Evolutionary conservation across 1,140 invertebrate species (phyloP).

Genomic region (Cotesia chilonis): DNA sequence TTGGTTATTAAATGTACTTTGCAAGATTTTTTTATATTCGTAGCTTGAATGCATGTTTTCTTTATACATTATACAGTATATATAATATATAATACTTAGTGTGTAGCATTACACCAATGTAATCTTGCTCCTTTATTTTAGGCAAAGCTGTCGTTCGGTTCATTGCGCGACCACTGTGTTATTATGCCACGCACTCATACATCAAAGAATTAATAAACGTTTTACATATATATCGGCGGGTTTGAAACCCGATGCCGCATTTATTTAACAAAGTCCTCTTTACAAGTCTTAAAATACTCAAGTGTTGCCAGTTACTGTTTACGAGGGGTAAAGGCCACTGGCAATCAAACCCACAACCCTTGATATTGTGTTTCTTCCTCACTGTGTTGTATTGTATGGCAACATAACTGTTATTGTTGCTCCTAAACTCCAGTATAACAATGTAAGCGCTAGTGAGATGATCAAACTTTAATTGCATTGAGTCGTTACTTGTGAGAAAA

Average conservation of each 20-base stretch:
- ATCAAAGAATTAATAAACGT: conserved; percentile 19
- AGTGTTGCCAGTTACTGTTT: conserved; percentile 23
- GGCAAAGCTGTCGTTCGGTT: conserved; percentile 9
- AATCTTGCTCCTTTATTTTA: conserved; percentile 10
- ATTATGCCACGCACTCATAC: too few species aligned
- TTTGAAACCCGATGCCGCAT: conserved; percentile 16
- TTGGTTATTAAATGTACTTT: background rate
- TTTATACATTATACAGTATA: background rate
- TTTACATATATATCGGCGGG: background rate
- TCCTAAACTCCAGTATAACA: too few species aligned
- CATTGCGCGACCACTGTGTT: background rate
- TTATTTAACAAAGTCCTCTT: conserved; percentile 19
- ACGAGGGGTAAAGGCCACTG: background rate
- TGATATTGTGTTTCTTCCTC: conserved; percentile 6
- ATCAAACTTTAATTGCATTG: conserved; percentile 21
- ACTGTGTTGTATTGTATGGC: background rate
- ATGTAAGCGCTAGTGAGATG: background rate
- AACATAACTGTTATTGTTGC: background rate
- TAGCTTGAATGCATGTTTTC: background rate
- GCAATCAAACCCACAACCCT: background rate
- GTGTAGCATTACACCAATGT: background rate
- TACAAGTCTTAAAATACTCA: conserved; percentile 17
- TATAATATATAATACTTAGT: too few species aligned
- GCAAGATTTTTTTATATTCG: conserved; percentile 8
- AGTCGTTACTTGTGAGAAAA: conserved; percentile 19